Evolutionary conservation across 2,888 invertebrate genomes (phyloP), one percentile per base, ranked within the genome.

Genomic region (Cantharis rufa): DNA sequence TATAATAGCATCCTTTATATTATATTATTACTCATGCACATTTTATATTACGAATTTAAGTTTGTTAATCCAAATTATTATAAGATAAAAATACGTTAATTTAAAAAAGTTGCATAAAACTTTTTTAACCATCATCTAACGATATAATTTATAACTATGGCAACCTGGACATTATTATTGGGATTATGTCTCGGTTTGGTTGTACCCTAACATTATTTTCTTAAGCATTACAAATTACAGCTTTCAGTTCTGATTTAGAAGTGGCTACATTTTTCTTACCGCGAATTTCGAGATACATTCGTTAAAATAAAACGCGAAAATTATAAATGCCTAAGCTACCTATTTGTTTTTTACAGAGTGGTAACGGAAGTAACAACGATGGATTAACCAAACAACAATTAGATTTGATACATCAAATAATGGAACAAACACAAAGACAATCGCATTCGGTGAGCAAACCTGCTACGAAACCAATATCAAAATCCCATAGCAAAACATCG

Each of bases 321-420:
- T 66, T 66, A 75, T 66, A 32, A 64, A 15, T 62, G 28, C 62
- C 7, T 72, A 68, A 27, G 21, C n/a, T 48, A 28, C n/a, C 24
- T 9, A 24, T 48, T 48, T n/a, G 9, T 28, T 77, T 18, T 70
- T 74, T 84, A 4, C 84, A 89, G 90, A 87, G 87, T 80, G 87
- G 88, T 80, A 88, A 86, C 71, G 88, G 89, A 62, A 88, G 89
- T 72, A 90, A 88, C 86, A 93, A 93, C 86, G 93, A 93, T 83
- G 93, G 93, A 77, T 88, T 93, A 81, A 93, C 93, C 74, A 91
- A 93, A 83, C 93, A 94, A 84, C 94, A 94, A 86, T 89, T 94
- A 83, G 93, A 94, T 87, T 90, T 94, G 83, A 93, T 94, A 84
- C 93, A 93, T 87, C 93, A 93, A 88, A 93, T 93, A 83, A 93